Percentiles rank a stretch among this genome's conserved stretches.
Conservation (phyloP, 2,888 invertebrate species). For the Cyaniris semiargus region DNA sequence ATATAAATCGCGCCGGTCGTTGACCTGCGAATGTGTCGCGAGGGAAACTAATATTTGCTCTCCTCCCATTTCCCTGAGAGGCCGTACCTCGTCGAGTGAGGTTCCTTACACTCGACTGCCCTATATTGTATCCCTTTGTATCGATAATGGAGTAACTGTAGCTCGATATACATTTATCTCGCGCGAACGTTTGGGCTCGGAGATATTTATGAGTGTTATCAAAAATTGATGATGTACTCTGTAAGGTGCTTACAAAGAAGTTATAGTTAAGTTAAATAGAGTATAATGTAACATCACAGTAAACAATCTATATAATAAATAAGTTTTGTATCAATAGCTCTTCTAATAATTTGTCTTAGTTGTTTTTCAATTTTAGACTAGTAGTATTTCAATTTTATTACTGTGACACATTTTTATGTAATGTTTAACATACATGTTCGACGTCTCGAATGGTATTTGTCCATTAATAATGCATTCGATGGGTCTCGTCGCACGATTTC, state of each 20-base stretch:
- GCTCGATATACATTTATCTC: constrained; percentile 31
- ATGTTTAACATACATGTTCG: not conserved
- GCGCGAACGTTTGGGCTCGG: not conserved
- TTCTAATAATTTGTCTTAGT: not conserved
- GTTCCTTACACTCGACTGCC: constrained; percentile 67
- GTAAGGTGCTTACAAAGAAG: not conserved
- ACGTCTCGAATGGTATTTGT: constrained; percentile 7
- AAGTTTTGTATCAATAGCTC: not conserved
- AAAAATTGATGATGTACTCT: constrained; percentile 6
- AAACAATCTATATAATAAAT: not conserved
- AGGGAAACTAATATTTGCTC: constrained; percentile 74
- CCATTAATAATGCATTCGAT: constrained; percentile 30
- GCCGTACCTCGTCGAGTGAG: constrained; percentile 57
- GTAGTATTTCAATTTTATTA: not conserved
- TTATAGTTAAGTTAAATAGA: not conserved
- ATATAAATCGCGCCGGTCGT: constrained; percentile 70
- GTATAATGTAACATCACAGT: not conserved
- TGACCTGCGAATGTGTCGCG: constrained; percentile 66
- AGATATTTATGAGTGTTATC: not conserved
- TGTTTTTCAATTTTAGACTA: not conserved
- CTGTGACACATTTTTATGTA: not conserved
- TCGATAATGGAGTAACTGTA: constrained; percentile 24
- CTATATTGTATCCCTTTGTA: constrained; percentile 45
- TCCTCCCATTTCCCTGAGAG: constrained; percentile 69
- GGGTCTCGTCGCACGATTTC: constrained; percentile 16